Evolutionary conservation across 2,888 invertebrate species (phyloP).

Genomic region (Herminia tarsipennalis): DNA sequence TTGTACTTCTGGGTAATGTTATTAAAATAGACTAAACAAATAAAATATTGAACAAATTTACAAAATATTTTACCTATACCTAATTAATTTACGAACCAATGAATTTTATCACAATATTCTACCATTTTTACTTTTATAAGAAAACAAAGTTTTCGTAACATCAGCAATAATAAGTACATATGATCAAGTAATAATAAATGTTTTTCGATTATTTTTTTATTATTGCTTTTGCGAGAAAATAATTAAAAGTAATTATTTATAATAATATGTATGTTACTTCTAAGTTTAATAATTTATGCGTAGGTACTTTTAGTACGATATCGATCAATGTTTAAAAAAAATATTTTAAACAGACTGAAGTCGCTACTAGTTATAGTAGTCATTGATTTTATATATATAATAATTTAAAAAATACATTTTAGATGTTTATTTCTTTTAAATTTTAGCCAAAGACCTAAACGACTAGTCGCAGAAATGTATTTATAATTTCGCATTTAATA

Average conservation of each 20-base stretch:
- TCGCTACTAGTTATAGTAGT: slow-evolving; percentile 20
- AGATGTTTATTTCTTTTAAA: slow-evolving; percentile 44
- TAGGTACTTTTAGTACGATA: slow-evolving; percentile 9
- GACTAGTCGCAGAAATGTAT: slow-evolving; percentile 75
- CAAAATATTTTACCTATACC: neutral
- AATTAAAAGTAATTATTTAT: neutral
- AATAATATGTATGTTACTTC: slow-evolving; percentile 1
- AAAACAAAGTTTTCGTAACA: slow-evolving; percentile 40
- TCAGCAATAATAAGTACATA: slow-evolving; percentile 43
- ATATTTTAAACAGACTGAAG: slow-evolving; percentile 38
- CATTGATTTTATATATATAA: slow-evolving; percentile 24
- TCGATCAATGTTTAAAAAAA: slow-evolving; percentile 16
- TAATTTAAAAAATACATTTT: slow-evolving; percentile 37
- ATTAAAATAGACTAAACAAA: neutral
- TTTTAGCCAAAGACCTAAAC: slow-evolving; percentile 78
- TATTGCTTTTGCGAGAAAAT: slow-evolving; percentile 4
- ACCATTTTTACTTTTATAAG: slow-evolving; percentile 53
- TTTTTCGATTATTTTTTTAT: slow-evolving; percentile 10
- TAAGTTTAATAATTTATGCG: slow-evolving; percentile 6
- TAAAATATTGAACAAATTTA: neutral
- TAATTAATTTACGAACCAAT: slow-evolving; percentile 18
- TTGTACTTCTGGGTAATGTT: slow-evolving; percentile 8
- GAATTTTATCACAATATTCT: slow-evolving; percentile 24
- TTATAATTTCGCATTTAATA: slow-evolving; percentile 69
- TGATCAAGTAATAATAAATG: slow-evolving; percentile 5